Conservation (phyloP, 2,797 vertebrate species). For the Smutsia temminckii region DNA sequence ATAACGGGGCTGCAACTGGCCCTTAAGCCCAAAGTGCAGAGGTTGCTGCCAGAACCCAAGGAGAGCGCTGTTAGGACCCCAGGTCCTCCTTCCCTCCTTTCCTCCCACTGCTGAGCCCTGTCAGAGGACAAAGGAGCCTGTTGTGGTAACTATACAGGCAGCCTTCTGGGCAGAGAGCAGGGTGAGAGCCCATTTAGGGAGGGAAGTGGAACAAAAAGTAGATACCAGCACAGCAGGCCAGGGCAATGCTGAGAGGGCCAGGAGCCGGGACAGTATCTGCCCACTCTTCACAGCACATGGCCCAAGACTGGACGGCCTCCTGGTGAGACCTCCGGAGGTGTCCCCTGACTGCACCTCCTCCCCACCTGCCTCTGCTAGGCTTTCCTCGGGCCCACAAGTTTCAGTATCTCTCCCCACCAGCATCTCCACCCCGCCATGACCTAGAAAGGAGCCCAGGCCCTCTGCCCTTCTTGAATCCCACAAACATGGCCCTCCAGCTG, state of each 20-base stretch:
- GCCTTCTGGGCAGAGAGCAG: background rate
- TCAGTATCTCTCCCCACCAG: background rate
- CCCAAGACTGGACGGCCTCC: background rate
- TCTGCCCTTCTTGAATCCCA: background rate
- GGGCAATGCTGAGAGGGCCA: background rate
- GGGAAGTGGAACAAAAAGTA: slow-evolving; percentile 1
- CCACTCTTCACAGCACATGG: rapidly evolving
- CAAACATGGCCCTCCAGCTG: rapidly evolving
- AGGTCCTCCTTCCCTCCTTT: background rate
- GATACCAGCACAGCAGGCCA: background rate
- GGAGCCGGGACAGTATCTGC: background rate
- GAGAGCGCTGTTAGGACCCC: background rate
- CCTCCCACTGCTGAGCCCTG: background rate
- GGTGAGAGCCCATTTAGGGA: background rate
- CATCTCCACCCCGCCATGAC: background rate
- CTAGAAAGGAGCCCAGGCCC: background rate
- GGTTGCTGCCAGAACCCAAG: background rate
- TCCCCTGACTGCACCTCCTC: too few relatives aligned
- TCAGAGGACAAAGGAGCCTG: background rate
- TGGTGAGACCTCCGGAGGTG: background rate
- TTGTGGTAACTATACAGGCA: background rate
- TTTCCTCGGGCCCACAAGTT: background rate
- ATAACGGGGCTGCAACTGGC: background rate
- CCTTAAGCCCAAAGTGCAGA: background rate
- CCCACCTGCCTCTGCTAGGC: background rate